Conservation (phyloP, 2,113 vertebrate species). For the Sphaerodactylus townsendi region DNA sequence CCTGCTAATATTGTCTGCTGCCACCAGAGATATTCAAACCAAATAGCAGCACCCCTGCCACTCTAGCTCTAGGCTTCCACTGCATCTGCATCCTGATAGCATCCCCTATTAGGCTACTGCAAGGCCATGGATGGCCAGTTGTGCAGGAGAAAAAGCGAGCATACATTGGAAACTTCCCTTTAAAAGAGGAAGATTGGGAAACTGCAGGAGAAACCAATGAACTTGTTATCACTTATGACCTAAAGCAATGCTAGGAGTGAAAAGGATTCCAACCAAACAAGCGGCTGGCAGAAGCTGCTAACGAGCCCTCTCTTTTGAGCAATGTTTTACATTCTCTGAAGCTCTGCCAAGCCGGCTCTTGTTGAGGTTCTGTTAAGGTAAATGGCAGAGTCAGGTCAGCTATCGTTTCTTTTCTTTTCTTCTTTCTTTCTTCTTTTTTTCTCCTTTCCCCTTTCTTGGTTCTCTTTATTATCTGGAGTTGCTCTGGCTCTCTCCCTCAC, state of each 20-base stretch:
- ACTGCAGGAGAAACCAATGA: slow-evolving; percentile 62
- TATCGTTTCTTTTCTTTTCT: slow-evolving; percentile 66
- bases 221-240: slow-evolving; percentile 75
- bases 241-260: slow-evolving; percentile 69
- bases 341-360: slow-evolving; percentile 64
- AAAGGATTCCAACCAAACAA: slow-evolving; percentile 77
- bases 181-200: slow-evolving; percentile 36
- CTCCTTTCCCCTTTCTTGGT: slow-evolving; percentile 79
- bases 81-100: neutral
- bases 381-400: slow-evolving; percentile 76
- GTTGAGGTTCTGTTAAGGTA: slow-evolving; percentile 69
- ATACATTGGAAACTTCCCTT: slow-evolving; percentile 35
- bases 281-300: slow-evolving; percentile 76
- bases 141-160: neutral
- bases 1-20: neutral
- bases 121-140: fast-evolving
- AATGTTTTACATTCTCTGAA: slow-evolving; percentile 72
- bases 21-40: neutral
- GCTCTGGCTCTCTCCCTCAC: slow-evolving; percentile 85
- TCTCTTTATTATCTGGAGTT: slow-evolving; percentile 86
- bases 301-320: slow-evolving; percentile 79
- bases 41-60: neutral
- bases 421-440: slow-evolving; percentile 50
- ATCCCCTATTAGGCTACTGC: neutral
- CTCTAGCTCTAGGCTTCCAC: neutral